A percentile compares a stretch with the other conserved stretches of the same genome.
These are phyloP conservation scores for Lophura nycthemera DNA, from an alignment of 2,113 vertebrate genomes.

Conservation along the genomic window DNA sequence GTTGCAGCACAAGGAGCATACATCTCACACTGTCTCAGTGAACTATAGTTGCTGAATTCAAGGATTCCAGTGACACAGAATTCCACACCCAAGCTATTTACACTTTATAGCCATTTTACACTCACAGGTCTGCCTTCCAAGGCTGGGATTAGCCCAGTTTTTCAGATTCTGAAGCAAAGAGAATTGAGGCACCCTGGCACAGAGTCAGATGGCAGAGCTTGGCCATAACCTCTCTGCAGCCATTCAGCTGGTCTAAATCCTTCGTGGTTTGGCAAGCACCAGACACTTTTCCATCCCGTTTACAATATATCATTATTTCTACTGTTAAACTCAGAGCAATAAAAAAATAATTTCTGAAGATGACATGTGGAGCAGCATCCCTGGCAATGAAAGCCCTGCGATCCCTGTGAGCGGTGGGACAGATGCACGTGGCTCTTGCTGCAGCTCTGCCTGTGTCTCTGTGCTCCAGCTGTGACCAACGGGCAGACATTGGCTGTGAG, in stretches of 20 bases:
- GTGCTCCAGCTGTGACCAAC: accelerated
- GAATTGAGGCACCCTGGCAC: not conserved
- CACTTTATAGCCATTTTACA: not conserved
- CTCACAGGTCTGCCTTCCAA: not conserved
- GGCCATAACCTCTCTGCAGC: not conserved
- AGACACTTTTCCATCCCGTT: not conserved
- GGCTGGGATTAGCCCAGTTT: not conserved
- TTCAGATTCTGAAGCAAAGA: not conserved
- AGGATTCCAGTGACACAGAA: not conserved
- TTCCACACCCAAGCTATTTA: not conserved
- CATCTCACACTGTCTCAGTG: not conserved
- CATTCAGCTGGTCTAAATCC: not conserved
- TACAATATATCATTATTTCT: not conserved
- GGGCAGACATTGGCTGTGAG: not conserved
- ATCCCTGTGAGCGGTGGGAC: not conserved
- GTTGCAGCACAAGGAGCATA: not conserved
- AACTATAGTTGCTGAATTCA: not conserved
- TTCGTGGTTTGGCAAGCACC: not conserved
- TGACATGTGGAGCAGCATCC: not conserved
- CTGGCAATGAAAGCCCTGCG: not conserved
- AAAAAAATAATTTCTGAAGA: not conserved
- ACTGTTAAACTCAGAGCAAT: not conserved
- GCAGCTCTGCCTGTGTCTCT: accelerated
- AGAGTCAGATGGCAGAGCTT: not conserved
- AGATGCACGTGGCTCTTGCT: not conserved